Base-by-base conservation (phyloP, 2,797 vertebrate genomes). In the Cynodonichthys magdalenae region DNA sequence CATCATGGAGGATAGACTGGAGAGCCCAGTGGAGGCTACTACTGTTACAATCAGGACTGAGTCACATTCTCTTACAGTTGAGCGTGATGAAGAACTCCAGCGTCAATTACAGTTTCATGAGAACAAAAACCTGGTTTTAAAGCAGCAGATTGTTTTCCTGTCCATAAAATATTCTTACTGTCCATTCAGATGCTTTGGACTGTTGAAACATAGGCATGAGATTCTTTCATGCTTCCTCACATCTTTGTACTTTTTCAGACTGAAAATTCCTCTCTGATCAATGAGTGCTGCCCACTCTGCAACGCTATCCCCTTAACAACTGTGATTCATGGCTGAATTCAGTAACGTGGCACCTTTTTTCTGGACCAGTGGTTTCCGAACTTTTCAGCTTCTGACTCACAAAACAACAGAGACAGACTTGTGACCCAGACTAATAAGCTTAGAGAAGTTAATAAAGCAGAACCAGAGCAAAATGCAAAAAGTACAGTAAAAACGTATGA, bases 11-110 rank as follows among this genome's bases (percentile, higher is more conserved):
- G 66, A 50, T 63, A 60, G 73, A 63, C 79, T 73, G 53, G 83
- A 80, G 63, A 63, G 62, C 70, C 76, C 69, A 71, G 69, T 50
- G 70, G 67, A 79, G 69, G 73, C 60, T 66, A 71, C 67, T 49
- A 12, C 8, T 9, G 3, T 74, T 87, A 78, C 83, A 87, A 84
- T 81, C 86, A 80, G 85, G 65, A 79, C 68, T 83, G 66, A 81
- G 75, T 80, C 77, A 75, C 45, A 55, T 63, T 49, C 45, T 41
- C 72, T 79, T 67, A 53, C 70, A 63, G 73, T 55, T 68, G 61
- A 73, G 55, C 39, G 19, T 74, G 80, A 84, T 17, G 42, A 67
- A 71, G 58, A 81, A 84, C 56, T 63, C 50, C 49, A 49, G 24
- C 0, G 1, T 74, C 69, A 77, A 74, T 77, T 62, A 74, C 55